Evolutionary conservation across 2,888 invertebrate species (phyloP).

Genomic region (Celastrina argiolus): DNA sequence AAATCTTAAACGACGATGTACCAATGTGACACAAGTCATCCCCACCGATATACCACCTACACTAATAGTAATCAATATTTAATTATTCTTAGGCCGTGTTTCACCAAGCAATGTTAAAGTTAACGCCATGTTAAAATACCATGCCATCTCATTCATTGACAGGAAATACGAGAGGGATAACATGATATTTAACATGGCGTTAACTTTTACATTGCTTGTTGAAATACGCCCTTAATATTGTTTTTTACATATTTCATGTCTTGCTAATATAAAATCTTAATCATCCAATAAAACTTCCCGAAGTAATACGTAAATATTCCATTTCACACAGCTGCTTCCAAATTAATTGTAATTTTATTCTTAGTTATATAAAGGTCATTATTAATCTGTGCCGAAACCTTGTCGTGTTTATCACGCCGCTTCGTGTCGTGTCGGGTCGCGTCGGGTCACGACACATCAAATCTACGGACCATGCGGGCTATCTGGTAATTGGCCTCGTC

Average conservation of each 20-base stretch:
- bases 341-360: constrained; percentile 19
- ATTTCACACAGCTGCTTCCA: constrained; percentile 2
- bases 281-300: background rate
- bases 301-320: constrained; percentile 13
- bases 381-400: background rate
- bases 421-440: background rate
- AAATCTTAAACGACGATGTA: too few relatives aligned
- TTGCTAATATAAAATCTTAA: background rate
- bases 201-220: too few relatives aligned
- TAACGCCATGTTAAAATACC: too few relatives aligned
- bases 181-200: too few relatives aligned
- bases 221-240: too few relatives aligned
- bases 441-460: constrained; percentile 15
- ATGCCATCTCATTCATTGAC: too few relatives aligned
- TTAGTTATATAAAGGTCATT: background rate
- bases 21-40: too few relatives aligned
- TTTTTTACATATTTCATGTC: background rate
- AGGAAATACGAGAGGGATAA: too few relatives aligned
- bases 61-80: too few relatives aligned
- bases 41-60: too few relatives aligned
- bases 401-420: background rate
- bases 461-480: background rate
- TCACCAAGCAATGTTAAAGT: too few relatives aligned
- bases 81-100: too few relatives aligned
- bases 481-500: background rate